These are phyloP conservation scores for Drosophila prosaltans DNA, from an alignment of 1,140 invertebrate species.

Conservation along the genomic window DNA sequence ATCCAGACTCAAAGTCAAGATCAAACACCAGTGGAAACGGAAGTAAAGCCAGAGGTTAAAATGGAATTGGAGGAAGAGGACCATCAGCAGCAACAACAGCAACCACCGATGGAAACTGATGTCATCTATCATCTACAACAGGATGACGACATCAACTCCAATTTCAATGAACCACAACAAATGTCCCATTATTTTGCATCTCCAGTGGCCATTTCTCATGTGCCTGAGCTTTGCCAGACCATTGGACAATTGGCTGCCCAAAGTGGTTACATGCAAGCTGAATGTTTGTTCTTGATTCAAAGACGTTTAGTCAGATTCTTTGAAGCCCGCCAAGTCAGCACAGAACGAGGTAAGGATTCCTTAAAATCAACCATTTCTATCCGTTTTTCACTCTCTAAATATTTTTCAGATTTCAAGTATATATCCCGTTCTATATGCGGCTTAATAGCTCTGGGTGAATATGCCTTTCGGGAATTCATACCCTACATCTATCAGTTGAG, in stretches of 20 bases:
- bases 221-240: constrained; percentile 74
- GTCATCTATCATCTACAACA: constrained; percentile 58
- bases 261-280: constrained; percentile 72
- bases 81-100: constrained; percentile 21
- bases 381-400: neutral
- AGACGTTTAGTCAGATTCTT: constrained; percentile 72
- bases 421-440: constrained; percentile 70
- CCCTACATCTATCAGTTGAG: constrained; percentile 76
- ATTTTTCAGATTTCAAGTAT: constrained; percentile 65
- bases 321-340: constrained; percentile 55
- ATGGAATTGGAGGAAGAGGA: constrained; percentile 59
- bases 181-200: constrained; percentile 71
- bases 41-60: constrained; percentile 31
- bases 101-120: neutral
- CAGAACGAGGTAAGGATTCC: constrained; percentile 53
- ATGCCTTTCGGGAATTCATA: constrained; percentile 80
- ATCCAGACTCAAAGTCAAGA: neutral
- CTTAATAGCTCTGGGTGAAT: constrained; percentile 75
- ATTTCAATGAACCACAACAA: constrained; percentile 34
- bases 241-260: constrained; percentile 68
- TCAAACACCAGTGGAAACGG: neutral
- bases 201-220: constrained; percentile 51
- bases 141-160: constrained; percentile 51
- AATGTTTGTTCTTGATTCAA: constrained; percentile 71
- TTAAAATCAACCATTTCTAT: no score